Base-by-base conservation (phyloP, 2,113 vertebrate genomes). In the human region DNA sequence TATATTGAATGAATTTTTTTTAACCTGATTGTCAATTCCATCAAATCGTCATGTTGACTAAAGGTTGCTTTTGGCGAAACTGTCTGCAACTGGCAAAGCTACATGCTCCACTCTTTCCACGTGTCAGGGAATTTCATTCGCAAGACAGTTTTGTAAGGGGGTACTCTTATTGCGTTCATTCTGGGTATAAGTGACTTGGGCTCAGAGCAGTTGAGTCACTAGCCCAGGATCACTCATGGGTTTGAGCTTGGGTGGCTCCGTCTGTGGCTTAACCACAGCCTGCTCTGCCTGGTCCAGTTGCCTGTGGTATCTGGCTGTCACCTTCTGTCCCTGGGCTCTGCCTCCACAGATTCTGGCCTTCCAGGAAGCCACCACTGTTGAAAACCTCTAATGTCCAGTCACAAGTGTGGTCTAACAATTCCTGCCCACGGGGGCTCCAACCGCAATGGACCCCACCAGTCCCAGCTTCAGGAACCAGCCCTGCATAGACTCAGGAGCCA, bases 261-360 rank as follows among this genome's bases (percentile, higher is more conserved):
- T 76, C 88, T 18, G 0, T 3, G 12, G 23, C 40, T 75, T 3
- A 12, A 50, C 17, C 10, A 7, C 50, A 25, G 14, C 14, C 6
- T 22, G 18, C 0, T 0, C 2, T 7, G 2, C 52, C 64, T 2
- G 25, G 80, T 22, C 38, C 0, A 1, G 25, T 14, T 6, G 23
- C 12, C 78, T 23, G 38, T 27, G 45, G 11, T 2, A 0, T 59
- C 23, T 22, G 57, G 22, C 32, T 1, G 3, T 79, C 1, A 57
- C 38, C 64, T 43, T 40, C 3, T 1, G 0, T 18, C 55, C 45
- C 68, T 22, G 30, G 73, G 32, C 32, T 40, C 70, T 50, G 17
- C 43, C 72, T n/a, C 30, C 3, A 0, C 9, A 32, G 25, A 18
- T 4, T 8, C 20, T 38, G 38, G 30, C 55, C 57, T 82, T 64